These are phyloP conservation scores for Garra rufa DNA, from an alignment of 2,113 vertebrate genomes.

Conservation along the genomic window DNA sequence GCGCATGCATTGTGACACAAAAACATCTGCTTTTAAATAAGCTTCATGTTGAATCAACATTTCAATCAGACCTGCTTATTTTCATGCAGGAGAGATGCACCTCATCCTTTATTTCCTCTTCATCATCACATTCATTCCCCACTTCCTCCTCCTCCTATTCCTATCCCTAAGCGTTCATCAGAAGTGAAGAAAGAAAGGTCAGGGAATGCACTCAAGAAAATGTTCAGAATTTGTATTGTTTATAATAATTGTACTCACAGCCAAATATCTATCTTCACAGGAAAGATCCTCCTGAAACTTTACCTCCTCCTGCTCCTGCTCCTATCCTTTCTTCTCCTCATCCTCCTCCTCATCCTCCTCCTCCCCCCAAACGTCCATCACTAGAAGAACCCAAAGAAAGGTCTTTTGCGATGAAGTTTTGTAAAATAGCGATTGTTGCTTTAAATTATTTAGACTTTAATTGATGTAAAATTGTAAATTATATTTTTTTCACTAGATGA, in stretches of 20 bases:
- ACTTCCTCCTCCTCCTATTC: slow-evolving; percentile 50
- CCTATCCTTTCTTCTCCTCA: slow-evolving; percentile 41
- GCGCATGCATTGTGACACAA: neutral
- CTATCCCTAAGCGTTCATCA: slow-evolving; percentile 51
- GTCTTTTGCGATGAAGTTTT: too few species aligned
- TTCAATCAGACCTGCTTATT: neutral
- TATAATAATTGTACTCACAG: neutral
- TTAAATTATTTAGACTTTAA: too few species aligned
- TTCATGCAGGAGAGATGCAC: slow-evolving; percentile 48
- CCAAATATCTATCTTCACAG: slow-evolving; percentile 34
- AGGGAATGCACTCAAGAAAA: slow-evolving; percentile 8
- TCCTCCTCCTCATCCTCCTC: slow-evolving; percentile 4
- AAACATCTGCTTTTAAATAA: neutral
- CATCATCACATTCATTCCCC: slow-evolving; percentile 41
- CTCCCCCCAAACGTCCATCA: slow-evolving; percentile 42
- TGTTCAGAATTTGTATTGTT: neutral
- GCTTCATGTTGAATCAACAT: neutral
- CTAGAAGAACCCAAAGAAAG: slow-evolving; percentile 52
- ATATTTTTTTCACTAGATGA: neutral
- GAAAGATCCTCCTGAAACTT: slow-evolving; percentile 41
- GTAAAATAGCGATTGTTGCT: too few species aligned
- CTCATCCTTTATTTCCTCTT: slow-evolving; percentile 24
- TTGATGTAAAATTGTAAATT: neutral
- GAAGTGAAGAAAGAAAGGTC: slow-evolving; percentile 58
- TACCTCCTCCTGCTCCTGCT: slow-evolving; percentile 25